These are phyloP conservation scores for Euwallacea similis DNA, from an alignment of 1,140 invertebrate genomes.

Conservation along the genomic window DNA sequence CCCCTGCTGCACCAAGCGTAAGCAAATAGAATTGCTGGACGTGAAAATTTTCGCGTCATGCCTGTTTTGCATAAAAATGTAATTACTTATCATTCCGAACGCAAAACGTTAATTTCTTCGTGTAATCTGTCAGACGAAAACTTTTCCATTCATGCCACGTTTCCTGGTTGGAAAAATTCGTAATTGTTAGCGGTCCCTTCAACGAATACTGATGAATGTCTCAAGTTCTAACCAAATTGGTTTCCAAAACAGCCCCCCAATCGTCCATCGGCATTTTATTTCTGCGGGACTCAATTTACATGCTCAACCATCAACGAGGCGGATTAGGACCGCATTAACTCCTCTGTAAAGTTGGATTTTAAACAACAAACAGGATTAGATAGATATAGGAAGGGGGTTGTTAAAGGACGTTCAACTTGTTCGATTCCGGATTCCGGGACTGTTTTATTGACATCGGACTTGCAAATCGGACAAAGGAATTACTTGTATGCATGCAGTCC, in stretches of 20 bases:
- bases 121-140: conserved; percentile 22
- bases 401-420: conserved; percentile 21
- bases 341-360: conserved; percentile 18
- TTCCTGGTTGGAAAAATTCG: conserved; percentile 29
- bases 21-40: neutral
- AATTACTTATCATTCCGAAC: conserved; percentile 28
- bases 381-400: conserved; percentile 5
- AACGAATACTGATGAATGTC: conserved; percentile 31
- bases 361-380: conserved; percentile 22
- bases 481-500: neutral
- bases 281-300: conserved; percentile 10
- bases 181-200: conserved; percentile 28
- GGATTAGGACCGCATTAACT: conserved; percentile 5
- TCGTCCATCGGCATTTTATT: neutral
- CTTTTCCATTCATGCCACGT: conserved; percentile 21
- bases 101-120: conserved; percentile 33
- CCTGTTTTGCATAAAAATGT: conserved; percentile 25
- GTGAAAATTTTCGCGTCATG: neutral
- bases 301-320: conserved; percentile 7
- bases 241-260: conserved; percentile 9
- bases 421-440: conserved; percentile 8
- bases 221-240: conserved; percentile 19
- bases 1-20: neutral
- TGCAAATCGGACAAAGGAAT: neutral
- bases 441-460: neutral